phyloP scores from a whole-genome alignment of 2,797 vertebrate species.

The Streptopelia turtur region DNA sequence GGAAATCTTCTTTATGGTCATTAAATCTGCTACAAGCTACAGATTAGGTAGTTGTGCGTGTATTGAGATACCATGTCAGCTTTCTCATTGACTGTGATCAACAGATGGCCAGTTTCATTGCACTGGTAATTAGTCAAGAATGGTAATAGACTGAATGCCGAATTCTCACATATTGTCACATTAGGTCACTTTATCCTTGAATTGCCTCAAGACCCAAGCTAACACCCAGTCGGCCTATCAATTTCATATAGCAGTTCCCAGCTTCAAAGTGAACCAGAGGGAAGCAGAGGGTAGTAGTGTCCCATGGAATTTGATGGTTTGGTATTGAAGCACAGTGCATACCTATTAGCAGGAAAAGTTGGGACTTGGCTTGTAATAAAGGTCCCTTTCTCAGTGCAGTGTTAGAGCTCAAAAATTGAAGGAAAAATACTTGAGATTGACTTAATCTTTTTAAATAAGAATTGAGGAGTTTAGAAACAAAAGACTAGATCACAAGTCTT shows the following conservation, averaged over 20 bases:
- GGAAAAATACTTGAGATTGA: background rate
- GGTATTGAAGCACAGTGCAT: background rate
- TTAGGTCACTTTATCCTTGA: conserved; percentile 17
- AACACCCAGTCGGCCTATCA: background rate
- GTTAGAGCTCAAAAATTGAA: background rate
- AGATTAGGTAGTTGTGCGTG: background rate
- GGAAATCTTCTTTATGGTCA: conserved; percentile 14
- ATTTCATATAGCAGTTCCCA: background rate
- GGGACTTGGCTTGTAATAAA: background rate
- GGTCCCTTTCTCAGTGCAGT: background rate
- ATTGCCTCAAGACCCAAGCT: background rate
- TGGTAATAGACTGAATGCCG: background rate
- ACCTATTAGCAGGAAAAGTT: background rate
- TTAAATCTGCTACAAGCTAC: background rate
- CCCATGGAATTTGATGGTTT: background rate
- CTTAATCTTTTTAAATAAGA: background rate
- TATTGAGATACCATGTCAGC: background rate
- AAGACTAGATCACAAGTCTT: background rate
- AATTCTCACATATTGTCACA: background rate
- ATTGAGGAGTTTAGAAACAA: background rate
- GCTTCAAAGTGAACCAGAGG: conserved; percentile 2
- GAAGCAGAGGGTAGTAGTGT: background rate
- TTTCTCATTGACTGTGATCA: background rate
- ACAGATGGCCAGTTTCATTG: background rate
- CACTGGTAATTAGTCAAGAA: background rate